Percentiles rank a stretch among this genome's conserved stretches.
Conservation (phyloP, 1,140 invertebrate species). For the Bombus cullumanus region DNA sequence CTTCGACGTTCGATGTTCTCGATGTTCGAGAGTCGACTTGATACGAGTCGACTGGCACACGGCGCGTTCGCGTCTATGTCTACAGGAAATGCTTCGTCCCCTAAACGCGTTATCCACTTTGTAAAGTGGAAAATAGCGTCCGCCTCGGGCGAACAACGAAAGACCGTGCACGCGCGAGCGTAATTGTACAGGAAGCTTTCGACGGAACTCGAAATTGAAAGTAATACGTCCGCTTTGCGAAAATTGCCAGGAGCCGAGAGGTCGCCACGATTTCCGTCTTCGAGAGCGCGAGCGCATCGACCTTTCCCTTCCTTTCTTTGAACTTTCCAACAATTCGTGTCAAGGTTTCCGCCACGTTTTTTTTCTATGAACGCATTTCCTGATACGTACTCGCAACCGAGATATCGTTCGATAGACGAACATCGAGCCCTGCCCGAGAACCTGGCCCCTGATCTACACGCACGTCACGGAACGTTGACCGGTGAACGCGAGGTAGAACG, state of each 20-base stretch:
- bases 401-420: neutral
- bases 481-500: too few relatives aligned
- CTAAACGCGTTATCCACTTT: constrained; percentile 57
- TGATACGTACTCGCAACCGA: neutral
- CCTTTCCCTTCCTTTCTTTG: constrained; percentile 5
- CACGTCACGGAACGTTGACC: too few relatives aligned
- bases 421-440: too few relatives aligned
- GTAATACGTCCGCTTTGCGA: neutral
- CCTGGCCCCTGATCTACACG: too few relatives aligned
- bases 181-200: neutral
- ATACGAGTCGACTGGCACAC: neutral
- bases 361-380: neutral
- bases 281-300: neutral
- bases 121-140: constrained; percentile 60
- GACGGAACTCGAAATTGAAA: constrained; percentile 32
- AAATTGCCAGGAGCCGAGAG: neutral
- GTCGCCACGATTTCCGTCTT: neutral
- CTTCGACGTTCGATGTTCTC: neutral
- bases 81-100: constrained; percentile 52
- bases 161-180: neutral
- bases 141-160: neutral
- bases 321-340: constrained; percentile 4
- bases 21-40: too few relatives aligned
- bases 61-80: neutral
- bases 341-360: neutral